These are phyloP conservation scores for Pandemis heparana DNA, from an alignment of 2,888 invertebrate genomes.

Conservation along the genomic window DNA sequence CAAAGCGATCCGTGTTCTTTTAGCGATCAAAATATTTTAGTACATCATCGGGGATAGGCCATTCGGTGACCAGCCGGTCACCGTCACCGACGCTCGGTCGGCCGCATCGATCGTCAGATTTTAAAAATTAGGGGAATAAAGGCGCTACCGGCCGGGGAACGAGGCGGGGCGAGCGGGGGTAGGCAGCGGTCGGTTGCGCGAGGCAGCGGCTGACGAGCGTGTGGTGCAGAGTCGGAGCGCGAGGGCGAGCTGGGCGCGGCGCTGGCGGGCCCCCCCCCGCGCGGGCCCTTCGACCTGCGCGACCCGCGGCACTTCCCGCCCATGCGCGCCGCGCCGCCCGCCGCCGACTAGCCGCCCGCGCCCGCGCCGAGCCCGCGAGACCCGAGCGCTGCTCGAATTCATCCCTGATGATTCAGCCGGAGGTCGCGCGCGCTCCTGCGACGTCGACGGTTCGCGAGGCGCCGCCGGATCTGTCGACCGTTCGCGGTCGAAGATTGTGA, in stretches of 20 bases:
- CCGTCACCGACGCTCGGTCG: too few species aligned
- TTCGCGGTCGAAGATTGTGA: background rate
- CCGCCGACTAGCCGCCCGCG: constrained; percentile 27
- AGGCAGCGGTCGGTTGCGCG: background rate
- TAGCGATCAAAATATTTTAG: too few species aligned
- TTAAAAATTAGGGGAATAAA: too few species aligned
- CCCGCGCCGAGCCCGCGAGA: background rate
- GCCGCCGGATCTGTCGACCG: background rate
- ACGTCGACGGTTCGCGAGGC: background rate
- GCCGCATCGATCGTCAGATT: too few species aligned
- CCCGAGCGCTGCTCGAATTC: background rate
- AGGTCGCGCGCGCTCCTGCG: background rate
- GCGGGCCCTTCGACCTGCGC: constrained; percentile 90
- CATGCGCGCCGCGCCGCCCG: constrained; percentile 75
- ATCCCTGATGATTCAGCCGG: background rate
- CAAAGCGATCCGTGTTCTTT: too few species aligned
- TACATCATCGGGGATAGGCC: too few species aligned
- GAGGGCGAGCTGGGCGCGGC: constrained; percentile 90
- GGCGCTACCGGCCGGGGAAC: too few species aligned
- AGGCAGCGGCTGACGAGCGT: background rate
- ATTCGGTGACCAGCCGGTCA: too few species aligned
- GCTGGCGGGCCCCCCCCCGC: constrained; percentile 87
- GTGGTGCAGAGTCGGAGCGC: constrained; percentile 89
- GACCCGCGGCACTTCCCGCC: constrained; percentile 95
- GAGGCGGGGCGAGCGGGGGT: background rate